Evolutionary conservation across 1,140 invertebrate genomes (phyloP).

Genomic region (Saccostrea echinata): DNA sequence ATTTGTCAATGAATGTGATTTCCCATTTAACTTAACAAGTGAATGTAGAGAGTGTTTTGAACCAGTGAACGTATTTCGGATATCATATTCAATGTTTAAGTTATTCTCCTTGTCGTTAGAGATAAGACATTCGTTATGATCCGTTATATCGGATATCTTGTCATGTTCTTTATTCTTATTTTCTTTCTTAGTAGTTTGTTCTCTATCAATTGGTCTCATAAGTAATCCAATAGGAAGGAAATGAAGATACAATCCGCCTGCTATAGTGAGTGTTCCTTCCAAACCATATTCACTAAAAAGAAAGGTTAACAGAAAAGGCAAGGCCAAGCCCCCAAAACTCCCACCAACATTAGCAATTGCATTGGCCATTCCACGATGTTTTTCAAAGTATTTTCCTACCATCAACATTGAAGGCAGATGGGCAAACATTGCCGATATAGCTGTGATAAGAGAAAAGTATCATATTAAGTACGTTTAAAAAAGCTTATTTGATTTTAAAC

Average conservation of each 20-base stretch:
- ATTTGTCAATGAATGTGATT: not conserved
- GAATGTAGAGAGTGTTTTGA: too few relatives aligned
- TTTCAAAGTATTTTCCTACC: constrained; percentile 98
- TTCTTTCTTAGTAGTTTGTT: constrained; percentile 39
- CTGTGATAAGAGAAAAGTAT: not conserved
- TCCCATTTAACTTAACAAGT: too few relatives aligned
- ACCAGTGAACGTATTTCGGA: not conserved
- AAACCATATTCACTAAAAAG: constrained; percentile 86
- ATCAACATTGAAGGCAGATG: constrained; percentile 93
- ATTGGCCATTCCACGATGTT: constrained; percentile 95
- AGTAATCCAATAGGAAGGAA: constrained; percentile 37
- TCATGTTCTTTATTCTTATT: constrained; percentile 24
- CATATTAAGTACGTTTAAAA: too few relatives aligned
- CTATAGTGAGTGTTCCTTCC: constrained; percentile 83
- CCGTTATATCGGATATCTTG: not conserved
- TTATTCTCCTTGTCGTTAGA: not conserved
- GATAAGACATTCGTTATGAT: not conserved
- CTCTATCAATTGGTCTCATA: not conserved
- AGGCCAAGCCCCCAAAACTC: constrained; percentile 91
- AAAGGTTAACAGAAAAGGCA: constrained; percentile 83
- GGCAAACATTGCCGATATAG: not conserved
- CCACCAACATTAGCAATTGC: constrained; percentile 97
- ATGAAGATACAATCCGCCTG: constrained; percentile 78
- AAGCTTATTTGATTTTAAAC: too few relatives aligned
- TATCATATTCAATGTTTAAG: too few relatives aligned